Conservation (phyloP, 2,113 vertebrate genomes). For the Leucosticte australis region DNA sequence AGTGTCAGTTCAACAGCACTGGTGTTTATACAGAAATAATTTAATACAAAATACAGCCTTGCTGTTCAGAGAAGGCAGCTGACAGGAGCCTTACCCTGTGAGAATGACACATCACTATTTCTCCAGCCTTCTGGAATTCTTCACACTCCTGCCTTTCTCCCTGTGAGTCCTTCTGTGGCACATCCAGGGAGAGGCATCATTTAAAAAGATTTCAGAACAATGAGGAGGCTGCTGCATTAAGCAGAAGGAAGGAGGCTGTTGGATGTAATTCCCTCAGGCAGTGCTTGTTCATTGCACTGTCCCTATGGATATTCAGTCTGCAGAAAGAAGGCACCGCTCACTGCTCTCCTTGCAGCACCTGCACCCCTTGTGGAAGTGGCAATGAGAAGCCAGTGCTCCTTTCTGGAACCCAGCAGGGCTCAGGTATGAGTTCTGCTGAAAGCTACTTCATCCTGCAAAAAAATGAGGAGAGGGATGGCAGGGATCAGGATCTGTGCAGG, state of each 20-base stretch:
- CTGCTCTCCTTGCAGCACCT: neutral
- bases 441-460: neutral
- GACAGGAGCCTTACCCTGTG: neutral
- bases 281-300: neutral
- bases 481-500: neutral
- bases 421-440: neutral
- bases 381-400: neutral
- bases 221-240: neutral
- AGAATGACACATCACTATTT: neutral
- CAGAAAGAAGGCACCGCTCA: neutral
- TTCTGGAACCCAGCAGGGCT: neutral
- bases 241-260: neutral
- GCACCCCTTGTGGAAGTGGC: fast-evolving
- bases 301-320: fast-evolving
- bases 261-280: neutral
- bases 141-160: neutral
- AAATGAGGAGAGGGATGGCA: neutral
- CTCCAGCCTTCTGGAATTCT: neutral
- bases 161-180: neutral
- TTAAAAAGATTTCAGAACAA: neutral
- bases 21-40: neutral
- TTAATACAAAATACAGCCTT: neutral
- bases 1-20: fast-evolving
- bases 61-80: neutral
- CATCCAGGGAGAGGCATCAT: neutral